Base-by-base conservation (phyloP, 2,113 vertebrate genomes). In the Prunella fulvescens region DNA sequence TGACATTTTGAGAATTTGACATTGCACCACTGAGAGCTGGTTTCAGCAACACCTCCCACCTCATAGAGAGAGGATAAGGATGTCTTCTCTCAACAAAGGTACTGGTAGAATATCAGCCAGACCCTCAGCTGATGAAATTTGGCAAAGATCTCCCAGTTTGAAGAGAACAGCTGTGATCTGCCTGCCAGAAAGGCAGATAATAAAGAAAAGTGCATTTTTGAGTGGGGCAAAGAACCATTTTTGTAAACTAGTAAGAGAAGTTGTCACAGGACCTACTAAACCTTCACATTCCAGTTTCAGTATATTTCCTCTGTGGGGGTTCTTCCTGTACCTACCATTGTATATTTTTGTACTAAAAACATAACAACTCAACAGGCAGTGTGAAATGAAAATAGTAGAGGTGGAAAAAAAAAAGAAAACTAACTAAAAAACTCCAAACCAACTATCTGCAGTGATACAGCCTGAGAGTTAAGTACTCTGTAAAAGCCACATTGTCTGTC, bases 1-100 rank as follows among this genome's bases (percentile, higher is more conserved):
- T 85, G 89, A 62, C 80, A 88, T 93, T 93, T 88, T 81, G 48
- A 94, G 67, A 90, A 87, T 83, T 50, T 91, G 64, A 87, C 56
- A 78, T 58, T 70, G 70, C 40, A 90, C 45, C 64, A 45, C 61
- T 19, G 65, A 86, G 24, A 51, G 39, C 22, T 62, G 50, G 44
- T 67, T 95, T 56, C 71, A 91, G 35, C 54, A 79, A 39, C 28
- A 66, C 74, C 45, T 95, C 92, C 85, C 61, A 91, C 78, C 54
- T 69, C 74, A 62, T 58, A 47, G 42, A 81, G 31, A 61, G 47
- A 64, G 17, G 25, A 74, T 20, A 56, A 86, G 66, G 26, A 19
- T 39, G 15, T 70, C 40, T 70, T 70, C 57, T 48, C 17, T 48
- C 23, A 19, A 56, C 56, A 92, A 88, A 94, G 44, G 39, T 19